A percentile compares a stretch with the other conserved stretches of the same genome.
Conservation (phyloP, 2,797 vertebrate species). For the Otus scops region DNA sequence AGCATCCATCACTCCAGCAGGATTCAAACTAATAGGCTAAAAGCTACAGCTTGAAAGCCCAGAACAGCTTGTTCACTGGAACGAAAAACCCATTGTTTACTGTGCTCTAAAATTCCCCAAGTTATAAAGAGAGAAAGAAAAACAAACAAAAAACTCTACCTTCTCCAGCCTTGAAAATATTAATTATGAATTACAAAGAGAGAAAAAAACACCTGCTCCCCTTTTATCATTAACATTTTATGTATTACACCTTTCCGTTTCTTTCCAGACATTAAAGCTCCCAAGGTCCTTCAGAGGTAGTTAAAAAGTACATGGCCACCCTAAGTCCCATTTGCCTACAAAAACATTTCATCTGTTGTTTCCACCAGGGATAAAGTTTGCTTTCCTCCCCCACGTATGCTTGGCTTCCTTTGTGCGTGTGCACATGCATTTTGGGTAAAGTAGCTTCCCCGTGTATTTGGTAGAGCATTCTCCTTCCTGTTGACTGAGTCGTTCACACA, state of each 20-base stretch:
- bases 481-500: neutral
- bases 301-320: neutral
- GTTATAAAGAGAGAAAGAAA: neutral
- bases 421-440: neutral
- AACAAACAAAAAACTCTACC: neutral
- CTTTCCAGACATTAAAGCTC: neutral
- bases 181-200: slow-evolving; percentile 22
- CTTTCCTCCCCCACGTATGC: neutral
- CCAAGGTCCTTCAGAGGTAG: neutral
- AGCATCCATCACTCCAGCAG: slow-evolving; percentile 25
- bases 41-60: neutral
- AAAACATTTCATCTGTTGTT: neutral
- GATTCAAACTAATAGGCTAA: neutral
- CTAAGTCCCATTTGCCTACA: neutral
- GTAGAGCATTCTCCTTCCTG: neutral
- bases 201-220: slow-evolving; percentile 6
- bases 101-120: neutral
- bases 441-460: neutral
- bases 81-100: slow-evolving; percentile 20
- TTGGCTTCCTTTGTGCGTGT: neutral
- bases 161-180: neutral
- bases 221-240: slow-evolving; percentile 15
- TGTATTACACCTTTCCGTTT: neutral
- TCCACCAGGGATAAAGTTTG: neutral
- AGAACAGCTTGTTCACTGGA: neutral